These are phyloP conservation scores for Parnassius glacialis DNA, from an alignment of 2,888 invertebrate species.

Conservation along the genomic window DNA sequence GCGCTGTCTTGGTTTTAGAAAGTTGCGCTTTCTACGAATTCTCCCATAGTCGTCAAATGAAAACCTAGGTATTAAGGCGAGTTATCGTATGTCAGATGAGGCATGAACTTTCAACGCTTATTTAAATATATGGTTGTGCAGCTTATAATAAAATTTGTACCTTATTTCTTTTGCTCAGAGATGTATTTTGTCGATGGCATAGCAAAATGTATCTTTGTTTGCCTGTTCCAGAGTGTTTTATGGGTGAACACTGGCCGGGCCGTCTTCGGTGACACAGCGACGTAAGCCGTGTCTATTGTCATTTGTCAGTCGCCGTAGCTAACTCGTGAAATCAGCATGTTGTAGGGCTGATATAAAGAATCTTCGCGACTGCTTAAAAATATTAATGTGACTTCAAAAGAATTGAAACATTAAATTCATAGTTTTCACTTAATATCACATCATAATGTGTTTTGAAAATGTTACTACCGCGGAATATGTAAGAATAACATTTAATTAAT, in stretches of 20 bases:
- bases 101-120: slow-evolving; percentile 49
- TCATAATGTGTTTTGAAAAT: too few species aligned
- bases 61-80: slow-evolving; percentile 45
- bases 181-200: slow-evolving; percentile 27
- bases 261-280: slow-evolving; percentile 61
- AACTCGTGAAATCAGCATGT: slow-evolving; percentile 74
- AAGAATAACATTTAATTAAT: too few species aligned
- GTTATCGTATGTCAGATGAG: slow-evolving; percentile 58
- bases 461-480: too few species aligned
- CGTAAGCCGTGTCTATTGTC: slow-evolving; percentile 71
- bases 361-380: slow-evolving; percentile 4
- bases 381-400: neutral
- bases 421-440: too few species aligned
- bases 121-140: slow-evolving; percentile 37
- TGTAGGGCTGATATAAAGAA: slow-evolving; percentile 53
- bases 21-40: slow-evolving; percentile 61
- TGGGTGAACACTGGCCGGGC: slow-evolving; percentile 57
- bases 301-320: slow-evolving; percentile 75
- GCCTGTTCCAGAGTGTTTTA: slow-evolving; percentile 58
- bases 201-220: slow-evolving; percentile 35
- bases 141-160: slow-evolving; percentile 34
- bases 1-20: slow-evolving; percentile 49
- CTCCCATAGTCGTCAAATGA: slow-evolving; percentile 49
- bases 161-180: slow-evolving; percentile 38
- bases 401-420: too few species aligned